Conservation (phyloP, 2,888 invertebrate genomes). For the Unio delphinus region DNA sequence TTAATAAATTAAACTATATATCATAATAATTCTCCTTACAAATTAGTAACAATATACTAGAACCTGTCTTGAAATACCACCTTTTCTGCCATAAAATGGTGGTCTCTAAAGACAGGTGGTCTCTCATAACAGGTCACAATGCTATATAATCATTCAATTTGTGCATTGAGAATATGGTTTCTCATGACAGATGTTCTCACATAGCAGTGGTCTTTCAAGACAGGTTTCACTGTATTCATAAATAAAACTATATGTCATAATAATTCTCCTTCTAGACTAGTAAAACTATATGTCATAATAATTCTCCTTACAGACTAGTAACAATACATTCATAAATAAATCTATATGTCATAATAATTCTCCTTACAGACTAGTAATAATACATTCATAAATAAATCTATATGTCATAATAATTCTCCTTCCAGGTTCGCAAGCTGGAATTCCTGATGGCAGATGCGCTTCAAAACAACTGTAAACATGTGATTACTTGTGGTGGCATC, state of each 20-base stretch:
- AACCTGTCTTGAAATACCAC: too few species aligned
- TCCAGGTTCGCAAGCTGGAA: slow-evolving; percentile 64
- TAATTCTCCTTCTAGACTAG: slow-evolving; percentile 26
- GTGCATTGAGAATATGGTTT: too few species aligned
- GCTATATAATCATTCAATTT: too few species aligned
- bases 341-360: background rate
- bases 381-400: background rate
- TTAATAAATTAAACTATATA: background rate
- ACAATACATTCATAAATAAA: background rate
- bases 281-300: background rate
- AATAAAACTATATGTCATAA: background rate
- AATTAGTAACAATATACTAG: slow-evolving; percentile 8
- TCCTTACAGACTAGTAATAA: slow-evolving; percentile 23
- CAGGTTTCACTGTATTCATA: background rate
- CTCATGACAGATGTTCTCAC: too few species aligned
- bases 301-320: slow-evolving; percentile 26
- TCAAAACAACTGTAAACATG: slow-evolving; percentile 50
- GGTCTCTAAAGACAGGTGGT: too few species aligned
- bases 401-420: slow-evolving; percentile 1
- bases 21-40: slow-evolving; percentile 12
- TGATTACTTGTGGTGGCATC: slow-evolving; percentile 63
- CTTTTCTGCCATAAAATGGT: too few species aligned
- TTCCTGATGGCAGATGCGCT: slow-evolving; percentile 66
- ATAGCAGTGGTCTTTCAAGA: too few species aligned
- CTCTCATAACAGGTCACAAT: too few species aligned